Evolutionary conservation across 2,113 vertebrate genomes (phyloP).

Genomic region (Entomyzon cyanotis): DNA sequence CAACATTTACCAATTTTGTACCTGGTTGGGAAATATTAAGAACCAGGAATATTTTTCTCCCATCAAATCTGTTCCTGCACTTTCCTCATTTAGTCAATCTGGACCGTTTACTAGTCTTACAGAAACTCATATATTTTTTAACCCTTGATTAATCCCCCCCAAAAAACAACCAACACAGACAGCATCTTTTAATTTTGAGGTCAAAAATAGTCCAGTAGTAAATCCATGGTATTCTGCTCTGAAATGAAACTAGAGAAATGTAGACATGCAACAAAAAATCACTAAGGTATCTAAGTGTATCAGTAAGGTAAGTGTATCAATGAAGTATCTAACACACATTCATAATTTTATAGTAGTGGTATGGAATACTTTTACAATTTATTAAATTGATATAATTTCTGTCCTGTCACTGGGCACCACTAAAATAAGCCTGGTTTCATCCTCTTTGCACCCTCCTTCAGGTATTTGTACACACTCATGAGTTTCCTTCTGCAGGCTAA

Average conservation of each 20-base stretch:
- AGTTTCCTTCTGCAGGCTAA: not conserved
- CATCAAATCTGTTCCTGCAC: not conserved
- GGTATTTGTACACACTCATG: not conserved
- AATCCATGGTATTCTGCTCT: not conserved
- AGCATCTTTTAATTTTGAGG: not conserved
- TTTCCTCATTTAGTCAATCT: not conserved
- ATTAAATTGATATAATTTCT: not conserved
- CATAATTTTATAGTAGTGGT: not conserved
- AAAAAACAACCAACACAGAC: not conserved
- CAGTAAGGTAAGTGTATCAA: too few relatives aligned
- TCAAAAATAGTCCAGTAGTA: not conserved
- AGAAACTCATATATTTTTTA: not conserved
- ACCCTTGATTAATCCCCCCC: not conserved
- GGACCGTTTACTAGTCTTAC: not conserved
- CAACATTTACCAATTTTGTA: not conserved
- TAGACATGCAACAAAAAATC: not conserved
- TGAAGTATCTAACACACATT: not conserved
- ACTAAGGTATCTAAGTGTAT: not conserved
- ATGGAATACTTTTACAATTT: not conserved
- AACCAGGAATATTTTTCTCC: not conserved
- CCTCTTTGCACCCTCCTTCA: not conserved
- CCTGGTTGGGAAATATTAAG: not conserved
- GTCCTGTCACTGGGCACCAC: not conserved
- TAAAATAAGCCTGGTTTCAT: not conserved
- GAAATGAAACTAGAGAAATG: not conserved